These are phyloP conservation scores for Eledona agricola DNA, from an alignment of 2,888 invertebrate species.

Conservation along the genomic window DNA sequence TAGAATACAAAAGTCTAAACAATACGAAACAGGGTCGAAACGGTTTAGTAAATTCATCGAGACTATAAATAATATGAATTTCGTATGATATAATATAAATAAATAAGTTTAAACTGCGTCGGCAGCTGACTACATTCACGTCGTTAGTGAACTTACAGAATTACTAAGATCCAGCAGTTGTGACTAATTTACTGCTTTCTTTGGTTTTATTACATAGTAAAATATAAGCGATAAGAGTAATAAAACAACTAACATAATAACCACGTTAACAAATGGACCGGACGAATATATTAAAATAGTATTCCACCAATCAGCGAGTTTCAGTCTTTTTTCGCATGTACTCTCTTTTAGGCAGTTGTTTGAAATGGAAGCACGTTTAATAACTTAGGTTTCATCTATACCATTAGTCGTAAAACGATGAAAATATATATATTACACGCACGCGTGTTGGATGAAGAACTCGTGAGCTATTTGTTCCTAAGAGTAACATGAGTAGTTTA, in stretches of 20 bases:
- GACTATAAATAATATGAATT: slow-evolving; percentile 25
- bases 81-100: slow-evolving; percentile 42
- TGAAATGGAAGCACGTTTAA: slow-evolving; percentile 47
- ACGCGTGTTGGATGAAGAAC: too few species aligned
- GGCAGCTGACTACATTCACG: slow-evolving; percentile 48
- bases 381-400: slow-evolving; percentile 29
- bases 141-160: slow-evolving; percentile 13
- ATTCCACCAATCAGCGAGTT: slow-evolving; percentile 42
- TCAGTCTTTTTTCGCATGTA: slow-evolving; percentile 49
- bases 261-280: slow-evolving; percentile 42
- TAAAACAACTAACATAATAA: slow-evolving; percentile 39
- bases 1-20: slow-evolving; percentile 19
- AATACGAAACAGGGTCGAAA: slow-evolving; percentile 1
- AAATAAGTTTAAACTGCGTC: slow-evolving; percentile 52
- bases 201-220: slow-evolving; percentile 37
- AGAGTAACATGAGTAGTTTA: slow-evolving; percentile 47
- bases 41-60: slow-evolving; percentile 1
- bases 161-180: slow-evolving; percentile 42
- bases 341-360: slow-evolving; percentile 41
- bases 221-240: slow-evolving; percentile 25
- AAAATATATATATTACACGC: slow-evolving; percentile 4
- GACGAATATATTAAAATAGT: slow-evolving; percentile 41
- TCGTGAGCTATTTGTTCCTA: too few species aligned
- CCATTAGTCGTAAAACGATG: slow-evolving; percentile 11
- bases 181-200: slow-evolving; percentile 51